phyloP scores from a whole-genome alignment of 2,113 vertebrate genomes.

The Potamarius usumacintae region DNA sequence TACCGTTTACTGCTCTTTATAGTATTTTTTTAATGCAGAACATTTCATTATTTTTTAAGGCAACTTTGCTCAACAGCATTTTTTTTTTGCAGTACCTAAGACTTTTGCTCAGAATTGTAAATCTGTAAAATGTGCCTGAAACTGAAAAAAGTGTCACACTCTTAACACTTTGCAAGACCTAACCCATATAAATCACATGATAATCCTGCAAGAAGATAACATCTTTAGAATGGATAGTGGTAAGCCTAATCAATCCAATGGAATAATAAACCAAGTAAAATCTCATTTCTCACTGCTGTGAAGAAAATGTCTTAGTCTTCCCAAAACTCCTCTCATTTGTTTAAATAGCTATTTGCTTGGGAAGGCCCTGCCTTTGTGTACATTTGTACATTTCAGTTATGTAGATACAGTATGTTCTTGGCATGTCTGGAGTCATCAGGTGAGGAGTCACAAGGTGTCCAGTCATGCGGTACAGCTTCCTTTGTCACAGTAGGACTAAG shows the following conservation, averaged over 20 bases:
- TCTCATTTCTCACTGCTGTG: neutral
- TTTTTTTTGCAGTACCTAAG: too few species aligned
- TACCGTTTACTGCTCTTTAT: too few species aligned
- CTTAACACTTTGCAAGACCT: neutral
- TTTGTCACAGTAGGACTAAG: neutral
- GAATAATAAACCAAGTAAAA: neutral
- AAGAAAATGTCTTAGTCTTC: neutral
- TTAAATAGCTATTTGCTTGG: neutral
- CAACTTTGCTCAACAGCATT: too few species aligned
- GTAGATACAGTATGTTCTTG: neutral
- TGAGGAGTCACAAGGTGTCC: slow-evolving; percentile 62
- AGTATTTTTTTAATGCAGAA: too few species aligned
- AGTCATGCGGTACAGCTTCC: neutral
- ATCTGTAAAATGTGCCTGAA: neutral
- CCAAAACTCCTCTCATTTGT: neutral
- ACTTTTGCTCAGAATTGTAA: too few species aligned
- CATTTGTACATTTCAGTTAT: neutral
- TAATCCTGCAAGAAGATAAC: neutral
- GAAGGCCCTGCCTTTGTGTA: neutral
- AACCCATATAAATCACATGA: neutral
- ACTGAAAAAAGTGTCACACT: neutral
- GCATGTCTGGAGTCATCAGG: slow-evolving; percentile 54
- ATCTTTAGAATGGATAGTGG: neutral
- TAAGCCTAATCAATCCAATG: neutral
- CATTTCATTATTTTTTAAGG: too few species aligned